Conservation (phyloP, 2,797 vertebrate species). For the Pagetopsis macropterus region DNA sequence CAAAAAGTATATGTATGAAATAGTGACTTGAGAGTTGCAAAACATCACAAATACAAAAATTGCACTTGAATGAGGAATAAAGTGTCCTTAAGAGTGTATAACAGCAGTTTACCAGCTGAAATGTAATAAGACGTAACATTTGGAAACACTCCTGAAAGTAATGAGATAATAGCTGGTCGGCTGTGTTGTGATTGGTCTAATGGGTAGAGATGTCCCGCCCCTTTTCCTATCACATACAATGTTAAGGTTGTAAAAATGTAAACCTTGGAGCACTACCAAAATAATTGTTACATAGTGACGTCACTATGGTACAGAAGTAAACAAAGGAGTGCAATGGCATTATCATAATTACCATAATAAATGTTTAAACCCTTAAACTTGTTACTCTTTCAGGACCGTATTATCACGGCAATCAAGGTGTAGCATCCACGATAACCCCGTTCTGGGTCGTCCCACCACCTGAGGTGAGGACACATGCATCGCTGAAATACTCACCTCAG, state of each 20-base stretch:
- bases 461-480: slow-evolving; percentile 78
- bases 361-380: too few relatives aligned
- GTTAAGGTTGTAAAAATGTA: too few relatives aligned
- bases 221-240: too few relatives aligned
- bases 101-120: background rate
- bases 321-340: too few relatives aligned
- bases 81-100: background rate
- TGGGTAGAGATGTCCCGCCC: too few relatives aligned
- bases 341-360: too few relatives aligned
- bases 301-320: too few relatives aligned
- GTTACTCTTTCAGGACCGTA: slow-evolving; percentile 86
- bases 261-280: too few relatives aligned
- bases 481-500: background rate
- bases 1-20: background rate
- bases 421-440: slow-evolving; percentile 92
- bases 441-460: slow-evolving; percentile 98
- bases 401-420: slow-evolving; percentile 90
- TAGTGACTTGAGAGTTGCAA: background rate
- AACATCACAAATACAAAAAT: background rate
- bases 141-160: background rate
- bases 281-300: too few relatives aligned
- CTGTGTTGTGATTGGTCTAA: too few relatives aligned
- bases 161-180: too few relatives aligned
- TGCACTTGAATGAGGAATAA: background rate
- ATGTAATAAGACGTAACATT: background rate